phyloP scores from a whole-genome alignment of 2,113 vertebrate species.

The Heteronetta atricapilla region DNA sequence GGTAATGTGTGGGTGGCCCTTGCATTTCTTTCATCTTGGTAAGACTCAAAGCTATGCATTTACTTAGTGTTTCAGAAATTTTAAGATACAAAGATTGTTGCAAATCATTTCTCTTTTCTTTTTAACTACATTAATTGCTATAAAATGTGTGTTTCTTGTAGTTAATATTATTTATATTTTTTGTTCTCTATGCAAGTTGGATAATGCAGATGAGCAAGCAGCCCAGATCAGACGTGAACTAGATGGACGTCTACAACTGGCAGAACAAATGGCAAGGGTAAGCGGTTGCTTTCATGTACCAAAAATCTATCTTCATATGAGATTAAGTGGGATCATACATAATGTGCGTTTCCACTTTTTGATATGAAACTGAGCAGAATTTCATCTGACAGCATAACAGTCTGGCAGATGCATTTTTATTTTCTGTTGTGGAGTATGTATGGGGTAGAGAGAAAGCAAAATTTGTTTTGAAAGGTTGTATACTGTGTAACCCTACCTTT shows the following conservation, averaged over 20 bases:
- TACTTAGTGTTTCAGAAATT: not conserved
- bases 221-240: slow-evolving; percentile 97
- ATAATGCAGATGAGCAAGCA: slow-evolving; percentile 96
- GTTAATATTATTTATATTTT: not conserved
- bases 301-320: not conserved
- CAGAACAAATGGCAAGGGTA: slow-evolving; percentile 92
- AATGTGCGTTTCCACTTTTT: not conserved
- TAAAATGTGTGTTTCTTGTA: not conserved
- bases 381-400: not conserved
- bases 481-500: not conserved
- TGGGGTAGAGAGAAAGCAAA: not conserved
- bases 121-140: not conserved
- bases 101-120: not conserved
- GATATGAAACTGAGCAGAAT: not conserved
- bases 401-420: not conserved
- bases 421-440: not conserved
- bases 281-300: not conserved
- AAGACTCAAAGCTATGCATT: not conserved
- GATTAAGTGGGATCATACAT: not conserved
- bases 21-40: not conserved
- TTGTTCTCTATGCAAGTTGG: slow-evolving; percentile 79
- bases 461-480: not conserved
- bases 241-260: slow-evolving; percentile 91
- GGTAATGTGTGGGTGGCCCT: not conserved
- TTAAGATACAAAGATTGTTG: not conserved